phyloP scores from a whole-genome alignment of 64 coral and sea anemone genomes.

The Dendrophyllia cribrosa region DNA sequence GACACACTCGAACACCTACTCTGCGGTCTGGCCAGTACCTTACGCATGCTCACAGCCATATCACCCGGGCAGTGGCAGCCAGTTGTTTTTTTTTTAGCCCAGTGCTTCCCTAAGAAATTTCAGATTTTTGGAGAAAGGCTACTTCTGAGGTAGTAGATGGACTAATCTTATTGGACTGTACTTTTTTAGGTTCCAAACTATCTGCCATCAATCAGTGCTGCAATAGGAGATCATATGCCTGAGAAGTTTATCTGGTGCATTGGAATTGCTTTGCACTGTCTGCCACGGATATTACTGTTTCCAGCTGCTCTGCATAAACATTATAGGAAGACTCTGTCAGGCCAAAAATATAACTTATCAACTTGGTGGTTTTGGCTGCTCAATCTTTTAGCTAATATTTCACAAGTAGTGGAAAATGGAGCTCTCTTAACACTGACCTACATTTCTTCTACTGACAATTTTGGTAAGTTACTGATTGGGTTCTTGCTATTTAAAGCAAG shows the following conservation, averaged over 20 bases:
- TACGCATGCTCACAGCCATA: too few species aligned
- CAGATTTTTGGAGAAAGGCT: too few species aligned
- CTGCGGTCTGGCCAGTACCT: too few species aligned
- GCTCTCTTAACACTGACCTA: conserved; percentile 85
- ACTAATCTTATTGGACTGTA: not conserved
- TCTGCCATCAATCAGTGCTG: conserved; percentile 95
- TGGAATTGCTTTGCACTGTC: conserved; percentile 84
- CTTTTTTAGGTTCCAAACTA: conserved; percentile 90
- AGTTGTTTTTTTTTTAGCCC: too few species aligned
- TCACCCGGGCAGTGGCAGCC: too few species aligned
- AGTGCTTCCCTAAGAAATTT: too few species aligned
- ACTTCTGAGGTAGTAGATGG: too few species aligned
- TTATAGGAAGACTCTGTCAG: conserved; percentile 44
- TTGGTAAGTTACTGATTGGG: conserved; percentile 66
- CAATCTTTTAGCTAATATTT: conserved; percentile 61
- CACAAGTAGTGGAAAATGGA: conserved; percentile 80
- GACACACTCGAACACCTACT: too few species aligned
- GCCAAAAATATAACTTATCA: not conserved
- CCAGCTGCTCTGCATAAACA: not conserved
- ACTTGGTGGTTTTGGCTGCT: conserved; percentile 63
- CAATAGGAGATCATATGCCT: conserved; percentile 86
- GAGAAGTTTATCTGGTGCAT: conserved; percentile 96
- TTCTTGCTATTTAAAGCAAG: not conserved
- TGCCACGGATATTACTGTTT: conserved; percentile 48
- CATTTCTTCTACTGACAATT: conserved; percentile 89